Evolutionary conservation across 2,888 invertebrate genomes (phyloP).

Genomic region (Tanytarsus gracilentus): DNA sequence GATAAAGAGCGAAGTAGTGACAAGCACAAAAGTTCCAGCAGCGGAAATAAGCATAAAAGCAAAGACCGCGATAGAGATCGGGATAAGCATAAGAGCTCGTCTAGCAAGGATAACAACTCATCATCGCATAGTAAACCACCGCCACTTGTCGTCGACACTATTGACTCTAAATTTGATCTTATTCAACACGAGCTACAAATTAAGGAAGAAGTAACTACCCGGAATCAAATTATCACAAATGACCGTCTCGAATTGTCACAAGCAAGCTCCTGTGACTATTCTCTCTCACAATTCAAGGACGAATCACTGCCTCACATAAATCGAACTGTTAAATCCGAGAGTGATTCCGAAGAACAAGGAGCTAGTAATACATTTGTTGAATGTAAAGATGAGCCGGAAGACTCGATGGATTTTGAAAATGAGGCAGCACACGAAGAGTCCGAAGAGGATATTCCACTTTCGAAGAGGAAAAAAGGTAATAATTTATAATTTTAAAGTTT

Average conservation of each 20-base stretch:
- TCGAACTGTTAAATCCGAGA: constrained; percentile 46
- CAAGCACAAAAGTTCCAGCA: constrained; percentile 43
- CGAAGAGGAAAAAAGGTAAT: constrained; percentile 47
- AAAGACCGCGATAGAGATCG: constrained; percentile 38
- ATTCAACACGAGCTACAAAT: constrained; percentile 33
- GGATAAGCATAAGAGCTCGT: constrained; percentile 37
- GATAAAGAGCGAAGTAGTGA: constrained; percentile 39
- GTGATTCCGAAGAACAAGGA: constrained; percentile 40
- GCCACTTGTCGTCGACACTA: constrained; percentile 32
- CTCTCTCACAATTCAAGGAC: constrained; percentile 55
- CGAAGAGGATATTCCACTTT: constrained; percentile 24
- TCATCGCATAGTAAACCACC: no score
- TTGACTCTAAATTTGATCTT: constrained; percentile 34
- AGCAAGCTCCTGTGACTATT: constrained; percentile 64
- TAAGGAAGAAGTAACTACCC: constrained; percentile 31
- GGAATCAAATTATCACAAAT: constrained; percentile 36
- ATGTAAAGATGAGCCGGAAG: constrained; percentile 47
- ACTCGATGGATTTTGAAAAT: constrained; percentile 40
- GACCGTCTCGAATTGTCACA: constrained; percentile 45
- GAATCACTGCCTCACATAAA: constrained; percentile 40
- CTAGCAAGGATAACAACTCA: constrained; percentile 36
- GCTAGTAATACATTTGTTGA: constrained; percentile 32
- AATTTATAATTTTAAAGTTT: no score
- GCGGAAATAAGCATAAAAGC: constrained; percentile 37
- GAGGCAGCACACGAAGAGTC: constrained; percentile 40